Percentiles rank a stretch among this genome's conserved stretches.
Evolutionary conservation across 2,113 vertebrate genomes (phyloP).

Genomic region (Plectropomus leopardus): DNA sequence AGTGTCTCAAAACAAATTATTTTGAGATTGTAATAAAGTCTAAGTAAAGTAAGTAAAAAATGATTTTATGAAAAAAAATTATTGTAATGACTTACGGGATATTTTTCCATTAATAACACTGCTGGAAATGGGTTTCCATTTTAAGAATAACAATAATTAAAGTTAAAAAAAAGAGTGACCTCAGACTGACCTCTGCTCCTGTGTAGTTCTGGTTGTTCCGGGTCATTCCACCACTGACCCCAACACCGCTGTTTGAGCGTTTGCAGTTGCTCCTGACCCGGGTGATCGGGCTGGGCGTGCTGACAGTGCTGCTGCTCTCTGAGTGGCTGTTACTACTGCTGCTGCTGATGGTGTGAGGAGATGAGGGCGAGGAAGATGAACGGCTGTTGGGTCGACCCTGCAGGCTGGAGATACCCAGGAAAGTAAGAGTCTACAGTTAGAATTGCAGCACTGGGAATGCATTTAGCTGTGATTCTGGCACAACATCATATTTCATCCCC

Average conservation of each 20-base stretch:
- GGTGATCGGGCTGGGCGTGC: constrained; percentile 82
- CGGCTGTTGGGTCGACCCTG: constrained; percentile 68
- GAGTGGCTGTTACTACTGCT: constrained; percentile 84
- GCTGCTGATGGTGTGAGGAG: constrained; percentile 78
- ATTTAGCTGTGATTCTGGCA: not conserved
- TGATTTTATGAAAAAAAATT: too few relatives aligned
- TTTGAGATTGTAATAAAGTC: too few relatives aligned
- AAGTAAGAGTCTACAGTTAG: constrained; percentile 55
- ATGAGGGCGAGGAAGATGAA: constrained; percentile 76
- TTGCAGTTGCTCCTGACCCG: constrained; percentile 82
- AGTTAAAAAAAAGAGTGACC: too few relatives aligned
- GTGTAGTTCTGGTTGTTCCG: constrained; percentile 31
- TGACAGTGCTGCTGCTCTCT: constrained; percentile 85
- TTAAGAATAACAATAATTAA: not conserved
- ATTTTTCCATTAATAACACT: too few relatives aligned
- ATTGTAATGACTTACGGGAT: too few relatives aligned
- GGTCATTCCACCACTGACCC: not conserved
- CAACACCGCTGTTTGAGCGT: constrained; percentile 33
- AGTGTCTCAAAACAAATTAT: too few relatives aligned
- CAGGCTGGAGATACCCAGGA: constrained; percentile 78
- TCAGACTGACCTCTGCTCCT: constrained; percentile 53
- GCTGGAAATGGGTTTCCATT: too few relatives aligned
- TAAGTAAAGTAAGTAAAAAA: too few relatives aligned
- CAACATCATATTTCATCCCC: not conserved
- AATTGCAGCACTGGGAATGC: not conserved